Percentiles rank a stretch among this genome's conserved stretches.
These are phyloP conservation scores for Ectemnius lituratus DNA, from an alignment of 2,888 invertebrate genomes.

Conservation along the genomic window DNA sequence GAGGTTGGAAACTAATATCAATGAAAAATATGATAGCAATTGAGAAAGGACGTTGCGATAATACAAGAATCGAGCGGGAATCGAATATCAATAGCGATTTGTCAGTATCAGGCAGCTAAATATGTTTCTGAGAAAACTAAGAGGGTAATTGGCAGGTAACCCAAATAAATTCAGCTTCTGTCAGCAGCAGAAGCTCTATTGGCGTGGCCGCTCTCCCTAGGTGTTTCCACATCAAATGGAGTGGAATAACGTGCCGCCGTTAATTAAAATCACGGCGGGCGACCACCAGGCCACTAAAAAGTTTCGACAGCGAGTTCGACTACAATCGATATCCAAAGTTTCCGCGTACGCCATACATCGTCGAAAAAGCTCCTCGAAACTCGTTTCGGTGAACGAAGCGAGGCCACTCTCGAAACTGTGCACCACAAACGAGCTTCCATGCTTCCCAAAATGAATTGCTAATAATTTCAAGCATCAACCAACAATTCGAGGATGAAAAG, in stretches of 20 bases:
- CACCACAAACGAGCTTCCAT: no score
- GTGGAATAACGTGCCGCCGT: slow-evolving; percentile 6
- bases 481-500: no score
- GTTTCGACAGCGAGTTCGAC: neutral
- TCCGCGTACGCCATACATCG: neutral
- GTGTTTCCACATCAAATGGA: slow-evolving; percentile 8
- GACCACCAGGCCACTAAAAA: neutral
- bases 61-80: neutral
- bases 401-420: no score
- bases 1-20: no score
- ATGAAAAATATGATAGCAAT: no score
- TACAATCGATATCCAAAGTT: neutral
- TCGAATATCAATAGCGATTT: neutral
- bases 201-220: neutral
- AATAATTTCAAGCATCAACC: no score
- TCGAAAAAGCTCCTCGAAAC: neutral
- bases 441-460: no score
- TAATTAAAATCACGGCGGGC: neutral
- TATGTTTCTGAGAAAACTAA: slow-evolving; percentile 9
- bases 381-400: neutral
- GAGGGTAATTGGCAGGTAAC: slow-evolving; percentile 8
- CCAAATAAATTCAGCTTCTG: slow-evolving; percentile 10
- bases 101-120: neutral
- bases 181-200: slow-evolving; percentile 9
- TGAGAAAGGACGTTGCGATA: no score